A percentile compares a stretch with the other conserved stretches of the same genome.
phyloP scores from a whole-genome alignment of 2,888 invertebrate species.

The Dascillus cervinus region DNA sequence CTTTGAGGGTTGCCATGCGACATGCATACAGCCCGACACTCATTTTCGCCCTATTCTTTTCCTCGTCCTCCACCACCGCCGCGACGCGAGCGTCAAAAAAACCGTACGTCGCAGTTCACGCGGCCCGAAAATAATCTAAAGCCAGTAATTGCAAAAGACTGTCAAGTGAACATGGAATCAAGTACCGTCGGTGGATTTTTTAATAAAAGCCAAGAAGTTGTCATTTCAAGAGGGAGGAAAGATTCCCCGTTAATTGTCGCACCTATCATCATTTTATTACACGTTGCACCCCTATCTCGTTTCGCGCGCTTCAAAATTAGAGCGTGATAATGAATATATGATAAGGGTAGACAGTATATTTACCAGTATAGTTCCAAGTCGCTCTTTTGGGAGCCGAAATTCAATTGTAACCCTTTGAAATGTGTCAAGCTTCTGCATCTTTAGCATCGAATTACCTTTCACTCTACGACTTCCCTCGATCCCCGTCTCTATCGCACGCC shows the following conservation, averaged over 20 bases:
- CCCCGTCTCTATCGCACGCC: slow-evolving; percentile 11
- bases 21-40: slow-evolving; percentile 20
- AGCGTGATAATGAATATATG: slow-evolving; percentile 39
- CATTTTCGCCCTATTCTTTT: slow-evolving; percentile 6
- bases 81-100: slow-evolving; percentile 5
- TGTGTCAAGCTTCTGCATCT: slow-evolving; percentile 27
- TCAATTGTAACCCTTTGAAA: slow-evolving; percentile 40
- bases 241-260: too few relatives aligned
- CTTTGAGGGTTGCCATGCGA: slow-evolving; percentile 30
- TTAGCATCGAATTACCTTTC: slow-evolving; percentile 26
- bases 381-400: slow-evolving; percentile 38
- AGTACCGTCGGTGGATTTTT: background rate
- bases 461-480: slow-evolving; percentile 12
- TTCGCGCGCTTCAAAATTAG: slow-evolving; percentile 32
- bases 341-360: slow-evolving; percentile 36
- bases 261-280: too few relatives aligned
- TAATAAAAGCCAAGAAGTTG: slow-evolving; percentile 3
- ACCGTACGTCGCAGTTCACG: background rate
- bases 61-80: slow-evolving; percentile 4
- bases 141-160: slow-evolving; percentile 13
- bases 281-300: slow-evolving; percentile 12
- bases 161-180: slow-evolving; percentile 6
- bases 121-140: slow-evolving; percentile 11
- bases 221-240: too few relatives aligned
- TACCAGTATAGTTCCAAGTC: slow-evolving; percentile 33